Evolutionary conservation across 2,797 vertebrate species (phyloP), one percentile per base, ranked within the genome.

Genomic region (Pipistrellus pipistrellus): DNA sequence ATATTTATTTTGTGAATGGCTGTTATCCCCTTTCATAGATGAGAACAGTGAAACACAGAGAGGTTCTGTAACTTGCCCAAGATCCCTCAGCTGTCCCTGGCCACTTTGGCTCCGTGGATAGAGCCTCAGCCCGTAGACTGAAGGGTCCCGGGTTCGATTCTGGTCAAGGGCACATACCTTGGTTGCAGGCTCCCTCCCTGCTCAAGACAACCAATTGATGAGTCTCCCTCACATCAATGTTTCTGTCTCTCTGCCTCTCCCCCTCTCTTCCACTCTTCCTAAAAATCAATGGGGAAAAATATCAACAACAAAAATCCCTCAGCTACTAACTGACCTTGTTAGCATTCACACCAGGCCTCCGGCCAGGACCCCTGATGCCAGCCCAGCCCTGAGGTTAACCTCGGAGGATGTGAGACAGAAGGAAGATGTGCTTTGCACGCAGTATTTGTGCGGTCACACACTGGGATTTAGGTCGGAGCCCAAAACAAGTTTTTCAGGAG

Each of bases 1-100:
- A 0, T 69, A 9, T n/a, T 8, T 59, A 51, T 53, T 92, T 55
- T 38, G 44, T 23, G 27, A 38, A 41, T 23, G 44, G 51, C 4
- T 18, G 6, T n/a, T 4, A 32, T 73, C 46, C 41, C 11, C 51
- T 25, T 85, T n/a, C 32, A 55, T 6, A 71, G 30, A 71, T 53
- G 53, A 82, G 82, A 38, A 75, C 64, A 89, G 20, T 8, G 46
- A 94, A 77, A 13, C 72, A 35, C 71, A 66, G 14, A 71, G n/a
- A 82, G 44, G 5, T n/a, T 76, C 15, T 64, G 35, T 69, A 46
- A 66, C 51, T 64, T 14, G 4, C 59, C 46, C 18, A 11, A 4
- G 20, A 4, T 64, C 89, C 59, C 12, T 62, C 59, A 62, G 59
- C 27, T 30, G 59, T 25, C 59, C 59, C 27, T 62, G 59, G 59